Evolutionary conservation across 1,140 invertebrate genomes (phyloP), one percentile per base, ranked within the genome.

Genomic region (Rhopalosiphum maidis): DNA sequence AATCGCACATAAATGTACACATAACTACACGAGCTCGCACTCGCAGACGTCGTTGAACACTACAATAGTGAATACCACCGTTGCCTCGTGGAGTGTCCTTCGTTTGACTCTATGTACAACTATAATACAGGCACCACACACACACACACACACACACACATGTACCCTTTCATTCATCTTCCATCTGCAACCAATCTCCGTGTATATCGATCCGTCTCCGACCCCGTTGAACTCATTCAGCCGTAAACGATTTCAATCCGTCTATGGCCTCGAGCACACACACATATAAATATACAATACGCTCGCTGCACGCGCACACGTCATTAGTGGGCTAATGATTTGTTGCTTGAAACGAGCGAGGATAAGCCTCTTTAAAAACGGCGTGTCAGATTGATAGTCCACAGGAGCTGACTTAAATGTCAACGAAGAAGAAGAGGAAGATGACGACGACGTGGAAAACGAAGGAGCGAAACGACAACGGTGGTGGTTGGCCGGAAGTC

Each of bases 271-370:
- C 15, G 30, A n/a, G 15, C 41, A 30, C 11, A 30, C 83, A 85
- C 35, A 15, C 35, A 83, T 9, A 77, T 4, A 4, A 11, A 85
- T 43, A 85, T 41, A 86, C 9, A 43, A n/a, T 35, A n/a, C 15
- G 60, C 15, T 77, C n/a, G 4, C 30, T 77, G 30, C 0, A n/a
- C 18, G 23, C 37, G 54, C 30, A 25, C n/a, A 55, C 35, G 22
- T 85, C 82, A 92, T 92, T 92, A 92, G 85, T 43, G 82, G 48
- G 30, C 77, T 92, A 92, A 85, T 41, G 77, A 92, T 85, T 92
- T 85, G 91, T 85, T 83, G 37, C 46, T 41, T 37, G 82, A 23
- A 22, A 37, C 82, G 11, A 1, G 25, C 82, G 11, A 1, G 25
- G 48, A 35, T 37, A 37, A 92, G 30, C 54, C 21, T 54, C 48